Evolutionary conservation across 2,888 invertebrate genomes (phyloP), one percentile per base, ranked within the genome.

Genomic region (Cataglyphis livida): DNA sequence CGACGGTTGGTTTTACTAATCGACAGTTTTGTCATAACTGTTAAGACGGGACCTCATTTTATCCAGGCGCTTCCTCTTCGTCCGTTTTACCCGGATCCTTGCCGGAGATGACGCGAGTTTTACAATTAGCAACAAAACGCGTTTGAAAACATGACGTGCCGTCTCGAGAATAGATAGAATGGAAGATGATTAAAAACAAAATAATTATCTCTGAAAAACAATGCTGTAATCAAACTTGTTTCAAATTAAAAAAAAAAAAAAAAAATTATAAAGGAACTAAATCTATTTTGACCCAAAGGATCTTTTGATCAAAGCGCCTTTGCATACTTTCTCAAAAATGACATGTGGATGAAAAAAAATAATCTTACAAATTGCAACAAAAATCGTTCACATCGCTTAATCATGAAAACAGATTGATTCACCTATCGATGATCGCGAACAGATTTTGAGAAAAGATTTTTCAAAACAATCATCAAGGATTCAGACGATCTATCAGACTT

Each of bases 1-100:
- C 57, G 41, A 57, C 18, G 44, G 35, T 73, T 25, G 74, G 73
- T 73, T 44, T 79, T 73, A 44, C 78, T 59, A 79, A 79, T 79
- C 78, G 59, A 73, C 74, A 79, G 59, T 79, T 79, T 79, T 61
- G 74, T 79, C 38, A 79, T 79, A 79, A 79, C 73, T 73, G 78
- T 73, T 79, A 79, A 79, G 78, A 73, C 21, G 59, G 59, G 32
- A 35, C 35, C 32, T 59, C 73, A 35, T 44, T 32, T 79, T 79
- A 59, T n/a, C 5, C 71, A 15, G 83, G 54, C 81, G 59, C 76
- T 81, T 82, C 74, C 62, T 57, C 76, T 62, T 51, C 66, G 59
- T 54, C 54, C n/a, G 76, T 71, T 73, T 84, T 54, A 54, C 21
- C 73, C 38, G 57, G 57, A 32, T 57, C n/a, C 57, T 68, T 4